phyloP scores from a whole-genome alignment of 2,797 vertebrate species.

The Rhinella marina region DNA sequence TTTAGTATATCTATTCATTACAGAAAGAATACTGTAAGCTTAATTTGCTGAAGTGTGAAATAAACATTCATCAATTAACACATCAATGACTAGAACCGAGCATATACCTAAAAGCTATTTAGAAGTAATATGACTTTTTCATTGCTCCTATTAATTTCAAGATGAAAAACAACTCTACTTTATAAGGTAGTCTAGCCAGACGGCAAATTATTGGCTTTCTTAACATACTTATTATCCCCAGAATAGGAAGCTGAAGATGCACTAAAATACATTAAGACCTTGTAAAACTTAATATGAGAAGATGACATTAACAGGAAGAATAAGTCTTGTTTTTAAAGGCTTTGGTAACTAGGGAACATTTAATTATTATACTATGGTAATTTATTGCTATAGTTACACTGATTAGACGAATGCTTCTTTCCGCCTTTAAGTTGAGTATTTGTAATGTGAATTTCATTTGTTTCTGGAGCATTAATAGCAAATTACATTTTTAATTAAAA shows the following conservation, averaged over 20 bases:
- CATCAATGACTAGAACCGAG: not conserved
- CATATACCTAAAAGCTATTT: not conserved
- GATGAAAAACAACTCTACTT: constrained; percentile 13
- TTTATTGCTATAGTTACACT: constrained; percentile 48
- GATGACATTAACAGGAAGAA: constrained; percentile 31
- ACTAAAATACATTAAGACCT: constrained; percentile 42
- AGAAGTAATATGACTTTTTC: not conserved
- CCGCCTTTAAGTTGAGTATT: constrained; percentile 11
- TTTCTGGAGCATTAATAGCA: not conserved
- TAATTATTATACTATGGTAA: constrained; percentile 36
- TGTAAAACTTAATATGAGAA: constrained; percentile 22
- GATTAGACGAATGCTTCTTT: constrained; percentile 32
- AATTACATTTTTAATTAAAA: not conserved
- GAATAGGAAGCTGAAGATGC: constrained; percentile 38
- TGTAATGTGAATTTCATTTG: constrained; percentile 24
- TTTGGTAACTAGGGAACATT: constrained; percentile 37
- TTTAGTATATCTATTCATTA: not conserved
- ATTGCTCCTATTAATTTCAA: not conserved
- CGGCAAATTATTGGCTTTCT: constrained; percentile 53
- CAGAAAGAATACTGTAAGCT: not conserved
- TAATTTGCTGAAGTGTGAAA: not conserved
- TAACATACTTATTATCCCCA: constrained; percentile 40
- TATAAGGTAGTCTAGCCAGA: constrained; percentile 47
- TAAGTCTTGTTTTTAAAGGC: constrained; percentile 31
- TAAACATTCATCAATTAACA: no score